Base-by-base conservation (phyloP, 2,888 invertebrate genomes). In the Iphiclides podalirius region DNA sequence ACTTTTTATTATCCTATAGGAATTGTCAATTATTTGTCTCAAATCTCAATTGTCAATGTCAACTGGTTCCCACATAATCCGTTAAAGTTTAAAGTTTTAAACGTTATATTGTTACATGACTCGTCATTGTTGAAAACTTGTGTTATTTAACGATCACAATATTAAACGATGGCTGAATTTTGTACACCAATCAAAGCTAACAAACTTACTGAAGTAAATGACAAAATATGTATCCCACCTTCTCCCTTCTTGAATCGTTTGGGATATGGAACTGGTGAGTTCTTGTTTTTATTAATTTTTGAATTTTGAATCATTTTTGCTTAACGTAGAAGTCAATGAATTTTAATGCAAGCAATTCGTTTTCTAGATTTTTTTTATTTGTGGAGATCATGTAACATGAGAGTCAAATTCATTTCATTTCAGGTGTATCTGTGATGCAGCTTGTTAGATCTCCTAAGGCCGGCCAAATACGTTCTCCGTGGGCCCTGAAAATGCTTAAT, bases 401-500 rank as follows among this genome's bases (percentile, higher is more conserved):
- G n/a, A n/a, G n/a, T n/a, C n/a, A n/a, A n/a, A n/a, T n/a, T n/a
- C n/a, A n/a, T n/a, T n/a, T n/a, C n/a, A n/a, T 64, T 72, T 11
- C 52, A 94, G 94, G 96, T 46, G 93, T 96, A 9, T 92, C 91
- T 57, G 95, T 96, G 0, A 95, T 94, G 78, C 92, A 94, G 58
- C 71, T 96, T 53, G 90, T 94, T 47, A 88, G 96, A 54, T 94
- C 94, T 0, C 94, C 95, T 0, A 85, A 89, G 59, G 89, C 90
- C 1, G 93, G 94, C 4, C 90, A 91, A 59, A 75, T 90, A 0
- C 90, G 92, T n/a, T 96, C 96, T 0, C 96, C 96, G 0, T 96
- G 96, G 96, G 96, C 96, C 0, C 85, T 96, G 0, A 96, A 96
- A 70, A 93, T 94, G 76, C 70, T 95, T 1, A 91, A 90, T 58